These are phyloP conservation scores for Tyrannus savana DNA, from an alignment of 2,113 vertebrate species.

Conservation along the genomic window DNA sequence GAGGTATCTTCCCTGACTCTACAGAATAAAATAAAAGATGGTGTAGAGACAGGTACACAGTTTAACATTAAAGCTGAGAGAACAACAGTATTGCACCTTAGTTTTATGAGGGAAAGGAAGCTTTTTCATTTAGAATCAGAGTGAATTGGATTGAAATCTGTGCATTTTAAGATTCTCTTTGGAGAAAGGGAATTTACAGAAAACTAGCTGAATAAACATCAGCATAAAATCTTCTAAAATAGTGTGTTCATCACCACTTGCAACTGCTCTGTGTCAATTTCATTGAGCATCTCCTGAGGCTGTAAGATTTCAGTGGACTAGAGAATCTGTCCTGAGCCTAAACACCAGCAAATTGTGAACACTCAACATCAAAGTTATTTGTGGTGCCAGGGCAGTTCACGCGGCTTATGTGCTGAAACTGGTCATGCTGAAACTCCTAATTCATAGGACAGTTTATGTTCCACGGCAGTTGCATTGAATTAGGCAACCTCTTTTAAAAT, in stretches of 20 bases:
- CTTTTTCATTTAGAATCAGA: background rate
- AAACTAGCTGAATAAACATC: background rate
- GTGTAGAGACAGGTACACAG: background rate
- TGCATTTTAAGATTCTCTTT: background rate
- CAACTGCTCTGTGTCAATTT: background rate
- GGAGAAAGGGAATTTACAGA: background rate
- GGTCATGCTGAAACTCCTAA: background rate
- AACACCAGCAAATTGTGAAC: background rate
- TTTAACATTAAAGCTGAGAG: background rate
- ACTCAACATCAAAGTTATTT: background rate
- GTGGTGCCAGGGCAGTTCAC: background rate
- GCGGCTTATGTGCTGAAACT: background rate
- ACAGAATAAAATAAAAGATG: background rate
- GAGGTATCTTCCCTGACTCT: background rate
- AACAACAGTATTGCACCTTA: background rate
- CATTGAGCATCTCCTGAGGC: background rate
- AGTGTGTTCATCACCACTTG: background rate
- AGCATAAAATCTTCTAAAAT: background rate
- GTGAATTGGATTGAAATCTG: background rate
- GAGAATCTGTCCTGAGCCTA: background rate
- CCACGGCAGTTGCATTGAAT: background rate
- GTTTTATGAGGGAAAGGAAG: background rate
- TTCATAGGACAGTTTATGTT: background rate
- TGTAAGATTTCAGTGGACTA: background rate
- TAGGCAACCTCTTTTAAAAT: background rate